phyloP scores from a whole-genome alignment of 2,797 vertebrate species.

The Acomys russatus region DNA sequence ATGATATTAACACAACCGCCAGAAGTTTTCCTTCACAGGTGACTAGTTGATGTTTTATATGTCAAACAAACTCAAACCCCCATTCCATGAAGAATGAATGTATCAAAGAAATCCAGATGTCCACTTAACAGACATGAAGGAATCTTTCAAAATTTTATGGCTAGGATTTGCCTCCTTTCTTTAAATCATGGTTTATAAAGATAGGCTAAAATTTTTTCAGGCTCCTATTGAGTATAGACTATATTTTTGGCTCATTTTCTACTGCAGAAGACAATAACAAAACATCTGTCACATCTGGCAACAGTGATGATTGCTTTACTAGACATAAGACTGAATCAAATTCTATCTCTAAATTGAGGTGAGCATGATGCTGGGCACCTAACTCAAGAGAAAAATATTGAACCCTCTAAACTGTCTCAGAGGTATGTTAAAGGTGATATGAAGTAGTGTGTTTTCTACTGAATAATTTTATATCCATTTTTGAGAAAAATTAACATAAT shows the following conservation, averaged over 20 bases:
- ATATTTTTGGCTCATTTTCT: constrained; percentile 62
- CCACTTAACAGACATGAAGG: constrained; percentile 77
- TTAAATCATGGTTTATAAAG: constrained; percentile 67
- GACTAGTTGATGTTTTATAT: constrained; percentile 76
- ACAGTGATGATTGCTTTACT: constrained; percentile 20
- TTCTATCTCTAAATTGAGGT: constrained; percentile 49
- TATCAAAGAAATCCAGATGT: constrained; percentile 83
- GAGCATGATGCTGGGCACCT: constrained; percentile 56
- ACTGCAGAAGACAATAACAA: constrained; percentile 4
- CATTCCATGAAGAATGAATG: constrained; percentile 83
- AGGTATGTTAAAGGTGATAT: constrained; percentile 24
- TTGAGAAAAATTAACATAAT: constrained; percentile 59
- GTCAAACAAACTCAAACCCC: constrained; percentile 85
- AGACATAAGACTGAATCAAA: constrained; percentile 44
- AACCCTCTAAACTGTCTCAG: constrained; percentile 11
- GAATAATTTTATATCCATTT: neutral
- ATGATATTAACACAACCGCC: constrained; percentile 64
- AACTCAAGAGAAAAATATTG: constrained; percentile 61
- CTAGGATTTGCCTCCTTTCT: constrained; percentile 53
- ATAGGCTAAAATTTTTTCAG: constrained; percentile 65
- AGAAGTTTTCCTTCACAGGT: constrained; percentile 78
- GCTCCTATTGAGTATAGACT: constrained; percentile 64
- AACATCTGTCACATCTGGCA: constrained; percentile 35
- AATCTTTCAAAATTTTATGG: constrained; percentile 77
- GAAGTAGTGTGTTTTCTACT: constrained; percentile 35